Percentiles rank a stretch among this genome's conserved stretches.
These are phyloP conservation scores for Ctenodactylus gundi DNA, from an alignment of 2,113 vertebrate genomes.

Conservation along the genomic window DNA sequence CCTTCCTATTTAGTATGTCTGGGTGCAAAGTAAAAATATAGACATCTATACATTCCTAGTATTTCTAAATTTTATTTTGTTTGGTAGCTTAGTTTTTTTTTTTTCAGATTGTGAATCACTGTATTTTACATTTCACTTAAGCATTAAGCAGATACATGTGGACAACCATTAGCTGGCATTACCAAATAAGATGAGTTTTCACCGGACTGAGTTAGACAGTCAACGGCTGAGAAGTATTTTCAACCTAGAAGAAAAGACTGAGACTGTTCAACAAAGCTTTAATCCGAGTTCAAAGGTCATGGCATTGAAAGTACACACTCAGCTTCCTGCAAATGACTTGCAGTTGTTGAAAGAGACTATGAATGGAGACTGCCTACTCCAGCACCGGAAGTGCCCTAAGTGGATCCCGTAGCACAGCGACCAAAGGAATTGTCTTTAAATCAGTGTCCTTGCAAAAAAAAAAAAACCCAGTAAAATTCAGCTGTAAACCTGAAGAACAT, in stretches of 20 bases:
- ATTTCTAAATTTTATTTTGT: background rate
- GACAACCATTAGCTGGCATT: background rate
- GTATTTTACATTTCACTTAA: background rate
- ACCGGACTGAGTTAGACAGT: background rate
- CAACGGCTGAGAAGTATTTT: background rate
- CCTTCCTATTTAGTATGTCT: background rate
- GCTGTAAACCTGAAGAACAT: background rate
- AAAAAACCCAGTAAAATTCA: background rate
- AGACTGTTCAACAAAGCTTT: background rate
- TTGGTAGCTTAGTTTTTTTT: background rate
- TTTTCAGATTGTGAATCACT: background rate
- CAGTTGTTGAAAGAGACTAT: background rate
- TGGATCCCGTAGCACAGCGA: accelerated
- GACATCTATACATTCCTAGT: background rate
- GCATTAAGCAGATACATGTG: background rate
- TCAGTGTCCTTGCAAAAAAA: background rate
- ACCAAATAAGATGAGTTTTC: background rate
- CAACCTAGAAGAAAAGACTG: background rate
- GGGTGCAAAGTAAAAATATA: background rate
- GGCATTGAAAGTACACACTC: background rate
- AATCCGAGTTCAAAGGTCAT: background rate
- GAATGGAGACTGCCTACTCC: too few relatives aligned
- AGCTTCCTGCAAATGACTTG: background rate
- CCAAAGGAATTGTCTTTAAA: background rate
- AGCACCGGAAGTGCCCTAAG: background rate